Evolutionary conservation across 23 tunicate species (phyloP), one percentile per base, ranked within the genome.

Genomic region (Halocynthia aurantium): DNA sequence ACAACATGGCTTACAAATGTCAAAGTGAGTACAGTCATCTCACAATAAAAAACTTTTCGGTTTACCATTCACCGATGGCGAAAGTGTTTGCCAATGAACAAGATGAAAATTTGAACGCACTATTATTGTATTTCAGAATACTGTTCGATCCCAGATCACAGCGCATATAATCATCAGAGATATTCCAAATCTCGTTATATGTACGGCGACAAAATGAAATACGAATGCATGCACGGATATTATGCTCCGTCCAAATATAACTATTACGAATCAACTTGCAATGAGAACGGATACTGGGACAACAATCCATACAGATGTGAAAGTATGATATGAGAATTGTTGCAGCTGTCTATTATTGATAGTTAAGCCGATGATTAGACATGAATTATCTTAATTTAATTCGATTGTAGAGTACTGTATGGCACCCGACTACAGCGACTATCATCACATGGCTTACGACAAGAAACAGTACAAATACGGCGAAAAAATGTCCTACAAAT

Each of bases 341-440:
- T 31, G 4, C 44, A 31, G 44, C 44, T 31, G 44, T 31, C 44
- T 31, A 31, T 31, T 31, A 31, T 31, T 31, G 44, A 31, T 31
- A 31, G 44, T 31, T 31, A 31, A 1, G 44, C 1, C 44, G 44
- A 31, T 1, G 44, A 31, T 31, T 4, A 31, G 44, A 31, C 1
- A 31, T 31, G 44, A 31, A 31, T 4, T 31, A 4, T 31, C 44
- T 31, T 31, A 31, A 31, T 31, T 31, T 31, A 4, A 31, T 31
- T 31, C 44, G 44, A 31, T 31, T 31, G 44, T 64, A 74, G 78
- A 74, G 40, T 21, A 53, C 55, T 74, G 78, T n/a, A 74, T 53
- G 21, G 78, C 78, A 54, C 78, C 78, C 0, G 56, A 74, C 13
- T 56, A 74, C 22, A n/a, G 6, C 19, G 78, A 74, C 22, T 74